Conservation (phyloP, 2,797 vertebrate genomes). For the Graptemys geographica region DNA sequence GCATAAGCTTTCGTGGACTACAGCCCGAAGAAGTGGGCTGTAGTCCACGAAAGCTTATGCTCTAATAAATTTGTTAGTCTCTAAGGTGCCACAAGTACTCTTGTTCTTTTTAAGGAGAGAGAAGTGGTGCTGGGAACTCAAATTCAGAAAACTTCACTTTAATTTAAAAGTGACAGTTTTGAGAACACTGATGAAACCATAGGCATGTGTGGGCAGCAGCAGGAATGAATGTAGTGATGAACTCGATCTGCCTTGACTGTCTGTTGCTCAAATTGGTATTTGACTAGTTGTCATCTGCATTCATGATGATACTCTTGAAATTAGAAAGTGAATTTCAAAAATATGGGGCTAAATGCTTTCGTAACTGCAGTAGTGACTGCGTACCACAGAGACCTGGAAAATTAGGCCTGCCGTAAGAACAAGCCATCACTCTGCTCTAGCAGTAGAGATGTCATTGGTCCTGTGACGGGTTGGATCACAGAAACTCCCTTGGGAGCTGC, state of each 20-base stretch:
- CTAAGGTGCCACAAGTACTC: too few relatives aligned
- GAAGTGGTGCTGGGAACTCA: slow-evolving; percentile 5
- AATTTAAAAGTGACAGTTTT: slow-evolving; percentile 44
- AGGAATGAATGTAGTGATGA: slow-evolving; percentile 24
- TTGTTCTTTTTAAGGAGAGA: too few relatives aligned
- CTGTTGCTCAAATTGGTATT: slow-evolving; percentile 31
- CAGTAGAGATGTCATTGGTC: not conserved
- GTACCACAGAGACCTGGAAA: slow-evolving; percentile 1
- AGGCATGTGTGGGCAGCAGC: slow-evolving; percentile 21
- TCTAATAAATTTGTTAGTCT: too few relatives aligned
- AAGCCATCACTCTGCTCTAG: not conserved
- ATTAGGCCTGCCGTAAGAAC: not conserved
- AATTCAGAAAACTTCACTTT: not conserved
- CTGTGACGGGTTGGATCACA: too few relatives aligned
- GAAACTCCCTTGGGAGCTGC: too few relatives aligned
- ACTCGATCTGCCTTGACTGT: slow-evolving; percentile 53
- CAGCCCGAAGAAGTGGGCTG: too few relatives aligned
- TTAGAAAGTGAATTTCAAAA: slow-evolving; percentile 53
- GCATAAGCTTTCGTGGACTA: too few relatives aligned
- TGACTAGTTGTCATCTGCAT: slow-evolving; percentile 55
- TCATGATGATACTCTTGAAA: slow-evolving; percentile 25
- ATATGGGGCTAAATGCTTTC: slow-evolving; percentile 46
- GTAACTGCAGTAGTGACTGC: slow-evolving; percentile 26
- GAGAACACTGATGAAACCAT: slow-evolving; percentile 50
- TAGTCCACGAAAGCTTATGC: too few relatives aligned